Evolutionary conservation across 2,113 vertebrate species (phyloP).

Genomic region (Campylorhamphus procurvoides): DNA sequence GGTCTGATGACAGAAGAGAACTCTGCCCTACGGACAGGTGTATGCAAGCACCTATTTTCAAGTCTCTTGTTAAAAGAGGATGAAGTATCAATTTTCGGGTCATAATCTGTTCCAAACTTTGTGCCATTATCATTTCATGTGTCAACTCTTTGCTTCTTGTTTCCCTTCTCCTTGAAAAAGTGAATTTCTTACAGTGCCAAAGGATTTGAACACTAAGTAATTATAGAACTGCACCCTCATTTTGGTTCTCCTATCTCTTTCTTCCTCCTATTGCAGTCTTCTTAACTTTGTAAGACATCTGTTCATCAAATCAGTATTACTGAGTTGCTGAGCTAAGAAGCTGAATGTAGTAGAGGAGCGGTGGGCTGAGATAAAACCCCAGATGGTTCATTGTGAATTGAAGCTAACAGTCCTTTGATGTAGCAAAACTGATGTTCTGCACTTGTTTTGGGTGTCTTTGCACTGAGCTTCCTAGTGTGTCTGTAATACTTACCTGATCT

Average conservation of each 20-base stretch:
- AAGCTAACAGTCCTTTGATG: neutral
- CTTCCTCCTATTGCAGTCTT: neutral
- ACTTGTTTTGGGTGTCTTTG: neutral
- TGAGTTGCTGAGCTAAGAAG: neutral
- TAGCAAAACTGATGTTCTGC: neutral
- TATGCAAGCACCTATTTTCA: neutral
- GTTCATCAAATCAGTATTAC: neutral
- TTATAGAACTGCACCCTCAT: neutral
- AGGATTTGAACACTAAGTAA: neutral
- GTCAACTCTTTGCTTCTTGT: neutral
- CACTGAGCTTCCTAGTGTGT: neutral
- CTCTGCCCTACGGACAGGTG: neutral
- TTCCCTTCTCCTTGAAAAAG: neutral
- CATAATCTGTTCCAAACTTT: neutral
- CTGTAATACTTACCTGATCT: neutral
- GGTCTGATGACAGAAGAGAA: neutral
- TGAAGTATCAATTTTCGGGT: neutral
- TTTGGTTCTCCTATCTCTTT: neutral
- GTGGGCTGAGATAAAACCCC: neutral
- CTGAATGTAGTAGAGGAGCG: neutral
- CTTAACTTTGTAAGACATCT: neutral
- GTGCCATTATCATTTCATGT: neutral
- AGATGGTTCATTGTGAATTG: neutral
- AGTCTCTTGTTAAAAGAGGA: neutral
- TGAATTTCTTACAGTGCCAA: neutral